A percentile compares a stretch with the other conserved stretches of the same genome.
Evolutionary conservation across 2,797 vertebrate genomes (phyloP).

Genomic region (Lophotriccus pileatus): DNA sequence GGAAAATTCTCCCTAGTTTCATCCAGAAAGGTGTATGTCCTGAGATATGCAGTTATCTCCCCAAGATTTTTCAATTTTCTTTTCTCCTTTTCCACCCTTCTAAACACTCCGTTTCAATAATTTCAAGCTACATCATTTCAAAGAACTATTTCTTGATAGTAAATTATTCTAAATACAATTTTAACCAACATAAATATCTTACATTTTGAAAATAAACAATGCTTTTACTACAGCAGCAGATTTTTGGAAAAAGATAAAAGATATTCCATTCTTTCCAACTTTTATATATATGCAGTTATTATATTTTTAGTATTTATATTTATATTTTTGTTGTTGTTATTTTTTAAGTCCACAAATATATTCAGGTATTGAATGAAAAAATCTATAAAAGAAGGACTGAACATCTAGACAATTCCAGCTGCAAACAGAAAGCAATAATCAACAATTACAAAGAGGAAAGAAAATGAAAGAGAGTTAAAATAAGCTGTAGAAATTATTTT

Average conservation of each 20-base stretch:
- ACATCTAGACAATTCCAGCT: not conserved
- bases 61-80: not conserved
- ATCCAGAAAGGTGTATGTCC: not conserved
- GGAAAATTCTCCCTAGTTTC: not conserved
- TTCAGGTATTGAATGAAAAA: not conserved
- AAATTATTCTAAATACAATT: not conserved
- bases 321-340: not conserved
- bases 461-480: not conserved
- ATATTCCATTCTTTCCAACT: not conserved
- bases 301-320: not conserved
- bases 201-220: not conserved
- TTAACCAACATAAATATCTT: not conserved
- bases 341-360: not conserved
- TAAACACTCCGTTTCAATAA: not conserved
- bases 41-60: not conserved
- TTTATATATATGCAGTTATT: not conserved
- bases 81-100: not conserved
- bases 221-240: not conserved
- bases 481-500: not conserved
- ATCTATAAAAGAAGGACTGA: not conserved
- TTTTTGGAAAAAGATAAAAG: not conserved
- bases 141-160: not conserved
- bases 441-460: not conserved
- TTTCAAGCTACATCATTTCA: not conserved
- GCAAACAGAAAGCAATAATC: not conserved